These are phyloP conservation scores for Nesogale talazaci DNA, from an alignment of 2,113 vertebrate species.

Conservation along the genomic window DNA sequence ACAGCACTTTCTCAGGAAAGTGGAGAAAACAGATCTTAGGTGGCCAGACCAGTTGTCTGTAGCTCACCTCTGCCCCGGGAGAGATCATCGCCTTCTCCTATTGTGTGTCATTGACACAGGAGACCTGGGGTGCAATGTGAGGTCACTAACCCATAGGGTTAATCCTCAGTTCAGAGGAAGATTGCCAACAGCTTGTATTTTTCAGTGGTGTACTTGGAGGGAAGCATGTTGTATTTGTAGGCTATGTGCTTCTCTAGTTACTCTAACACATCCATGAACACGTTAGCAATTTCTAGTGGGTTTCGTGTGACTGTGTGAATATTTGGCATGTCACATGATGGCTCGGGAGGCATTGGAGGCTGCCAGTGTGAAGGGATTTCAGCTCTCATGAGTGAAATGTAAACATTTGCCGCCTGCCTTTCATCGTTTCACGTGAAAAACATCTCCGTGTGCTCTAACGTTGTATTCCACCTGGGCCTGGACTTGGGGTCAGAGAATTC, in stretches of 20 bases:
- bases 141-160: conserved; percentile 25
- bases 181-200: conserved; percentile 25
- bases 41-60: not conserved
- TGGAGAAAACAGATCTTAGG: not conserved
- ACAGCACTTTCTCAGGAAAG: not conserved
- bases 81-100: not conserved
- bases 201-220: not conserved
- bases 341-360: not conserved
- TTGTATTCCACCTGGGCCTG: not conserved
- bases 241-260: not conserved
- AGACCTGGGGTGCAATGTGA: not conserved
- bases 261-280: not conserved
- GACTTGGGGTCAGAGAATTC: not conserved
- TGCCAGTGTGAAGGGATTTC: conserved; percentile 34
- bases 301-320: conserved; percentile 8
- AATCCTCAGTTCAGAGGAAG: conserved; percentile 28
- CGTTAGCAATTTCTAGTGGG: conserved; percentile 36
- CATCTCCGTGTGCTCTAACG: not conserved
- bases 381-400: not conserved
- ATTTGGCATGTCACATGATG: conserved; percentile 38
- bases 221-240: conserved; percentile 9
- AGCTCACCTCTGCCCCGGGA: conserved; percentile 4
- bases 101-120: not conserved
- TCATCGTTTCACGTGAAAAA: conserved; percentile 44
- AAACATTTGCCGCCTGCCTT: not conserved